These are phyloP conservation scores for Ectropis crepuscularia DNA, from an alignment of 2,888 invertebrate species.

Conservation along the genomic window DNA sequence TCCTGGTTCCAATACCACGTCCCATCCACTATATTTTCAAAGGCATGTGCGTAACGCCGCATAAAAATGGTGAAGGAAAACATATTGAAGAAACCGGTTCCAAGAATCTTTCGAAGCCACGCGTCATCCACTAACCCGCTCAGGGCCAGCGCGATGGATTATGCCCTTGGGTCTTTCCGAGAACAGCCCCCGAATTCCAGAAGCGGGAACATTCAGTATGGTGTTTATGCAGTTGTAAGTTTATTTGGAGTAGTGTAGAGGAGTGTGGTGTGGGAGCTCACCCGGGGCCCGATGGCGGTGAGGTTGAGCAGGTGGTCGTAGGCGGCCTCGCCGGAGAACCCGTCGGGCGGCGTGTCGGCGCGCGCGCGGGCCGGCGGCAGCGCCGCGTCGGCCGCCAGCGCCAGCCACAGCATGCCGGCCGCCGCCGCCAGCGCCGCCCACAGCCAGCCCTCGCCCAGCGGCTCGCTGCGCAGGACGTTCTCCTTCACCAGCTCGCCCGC, in stretches of 20 bases:
- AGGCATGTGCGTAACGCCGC: no score
- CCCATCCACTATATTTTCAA: no score
- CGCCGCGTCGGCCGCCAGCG: conserved; percentile 77
- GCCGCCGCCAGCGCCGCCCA: conserved; percentile 62
- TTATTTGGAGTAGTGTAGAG: neutral
- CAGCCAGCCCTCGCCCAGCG: conserved; percentile 30
- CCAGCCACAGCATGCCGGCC: conserved; percentile 78
- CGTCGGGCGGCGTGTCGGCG: conserved; percentile 43
- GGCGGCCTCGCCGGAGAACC: conserved; percentile 85
- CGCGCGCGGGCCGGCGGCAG: conserved; percentile 81
- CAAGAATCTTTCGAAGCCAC: no score
- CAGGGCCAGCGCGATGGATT: no score
- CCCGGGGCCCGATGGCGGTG: conserved; percentile 86
- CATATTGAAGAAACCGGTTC: no score
- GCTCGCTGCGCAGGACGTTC: conserved; percentile 29
- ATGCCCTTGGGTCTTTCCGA: no score
- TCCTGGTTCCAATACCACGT: no score
- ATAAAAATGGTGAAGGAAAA: no score
- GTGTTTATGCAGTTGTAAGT: neutral
- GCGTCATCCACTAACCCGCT: no score
- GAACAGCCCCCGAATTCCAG: no score
- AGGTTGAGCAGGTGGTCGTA: conserved; percentile 86
- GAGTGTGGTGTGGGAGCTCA: conserved; percentile 37
- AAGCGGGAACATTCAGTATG: no score
- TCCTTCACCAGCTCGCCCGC: conserved; percentile 9